Conservation (phyloP, 2,113 vertebrate genomes). For the Lynx canadensis region DNA sequence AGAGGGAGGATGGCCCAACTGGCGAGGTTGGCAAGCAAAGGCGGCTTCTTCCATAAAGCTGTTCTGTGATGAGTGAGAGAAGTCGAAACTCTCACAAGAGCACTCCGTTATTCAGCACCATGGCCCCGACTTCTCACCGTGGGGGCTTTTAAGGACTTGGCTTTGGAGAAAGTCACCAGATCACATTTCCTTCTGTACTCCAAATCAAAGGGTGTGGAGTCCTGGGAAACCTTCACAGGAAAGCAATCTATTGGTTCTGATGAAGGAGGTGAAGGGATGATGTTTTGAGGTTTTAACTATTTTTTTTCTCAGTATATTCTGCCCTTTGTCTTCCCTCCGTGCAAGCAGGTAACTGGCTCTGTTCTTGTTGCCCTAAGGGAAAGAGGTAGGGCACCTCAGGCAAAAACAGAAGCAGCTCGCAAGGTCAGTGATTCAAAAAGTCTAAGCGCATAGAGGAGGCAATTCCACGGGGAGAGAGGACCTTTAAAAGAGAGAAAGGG, state of each 20-base stretch:
- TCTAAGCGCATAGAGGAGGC: not conserved
- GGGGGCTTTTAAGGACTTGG: not conserved
- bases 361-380: not conserved
- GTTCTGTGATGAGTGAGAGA: not conserved
- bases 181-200: not conserved
- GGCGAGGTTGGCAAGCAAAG: not conserved
- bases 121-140: not conserved
- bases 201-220: constrained; percentile 8
- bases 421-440: constrained; percentile 5
- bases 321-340: not conserved
- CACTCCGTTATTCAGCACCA: not conserved
- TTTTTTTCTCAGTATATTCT: not conserved
- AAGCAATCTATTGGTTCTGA: not conserved
- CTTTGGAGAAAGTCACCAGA: constrained; percentile 6
- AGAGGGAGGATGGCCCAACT: not conserved
- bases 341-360: not conserved
- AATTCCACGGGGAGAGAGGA: not conserved
- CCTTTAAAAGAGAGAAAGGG: not conserved
- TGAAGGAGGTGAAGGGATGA: not conserved
- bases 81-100: not conserved
- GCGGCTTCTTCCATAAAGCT: not conserved
- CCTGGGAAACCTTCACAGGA: not conserved
- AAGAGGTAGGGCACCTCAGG: not conserved
- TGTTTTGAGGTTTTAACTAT: not conserved
- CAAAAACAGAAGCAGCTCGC: not conserved